These are phyloP conservation scores for Drosophila bocki DNA, from an alignment of 1,140 invertebrate species.

Conservation along the genomic window DNA sequence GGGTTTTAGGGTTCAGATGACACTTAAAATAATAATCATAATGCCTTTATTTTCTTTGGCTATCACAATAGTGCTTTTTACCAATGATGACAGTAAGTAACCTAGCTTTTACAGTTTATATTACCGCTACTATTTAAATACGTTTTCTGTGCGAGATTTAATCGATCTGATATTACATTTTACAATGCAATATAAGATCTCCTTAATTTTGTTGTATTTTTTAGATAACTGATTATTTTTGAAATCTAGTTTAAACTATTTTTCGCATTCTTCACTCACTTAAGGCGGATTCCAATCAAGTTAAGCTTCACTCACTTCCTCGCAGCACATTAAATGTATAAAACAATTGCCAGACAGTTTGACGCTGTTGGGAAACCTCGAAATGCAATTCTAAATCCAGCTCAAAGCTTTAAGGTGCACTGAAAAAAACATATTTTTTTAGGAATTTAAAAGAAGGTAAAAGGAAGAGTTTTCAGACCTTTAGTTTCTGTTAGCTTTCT, in stretches of 20 bases:
- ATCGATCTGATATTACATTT: neutral
- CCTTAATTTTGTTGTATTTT: neutral
- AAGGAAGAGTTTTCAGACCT: neutral
- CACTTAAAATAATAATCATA: too few relatives aligned
- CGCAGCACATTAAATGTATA: conserved; percentile 72
- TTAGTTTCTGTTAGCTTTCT: neutral
- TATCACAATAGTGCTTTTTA: too few relatives aligned
- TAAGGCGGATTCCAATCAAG: conserved; percentile 19
- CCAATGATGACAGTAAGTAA: too few relatives aligned
- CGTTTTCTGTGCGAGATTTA: neutral
- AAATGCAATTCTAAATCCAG: conserved; percentile 24
- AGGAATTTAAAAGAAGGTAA: neutral
- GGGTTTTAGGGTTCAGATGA: too few relatives aligned
- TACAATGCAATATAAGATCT: neutral
- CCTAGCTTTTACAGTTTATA: neutral
- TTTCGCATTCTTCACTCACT: neutral
- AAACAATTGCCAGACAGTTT: conserved; percentile 80
- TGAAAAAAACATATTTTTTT: neutral
- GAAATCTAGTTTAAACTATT: neutral
- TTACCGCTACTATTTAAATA: neutral
- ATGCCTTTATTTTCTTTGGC: too few relatives aligned
- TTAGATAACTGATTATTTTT: neutral
- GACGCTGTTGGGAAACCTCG: conserved; percentile 68
- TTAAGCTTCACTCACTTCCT: conserved; percentile 5
- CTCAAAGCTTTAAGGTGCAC: conserved; percentile 2